Evolutionary conservation across 2,888 invertebrate species (phyloP).

Genomic region (Tetrapedia diversipes): DNA sequence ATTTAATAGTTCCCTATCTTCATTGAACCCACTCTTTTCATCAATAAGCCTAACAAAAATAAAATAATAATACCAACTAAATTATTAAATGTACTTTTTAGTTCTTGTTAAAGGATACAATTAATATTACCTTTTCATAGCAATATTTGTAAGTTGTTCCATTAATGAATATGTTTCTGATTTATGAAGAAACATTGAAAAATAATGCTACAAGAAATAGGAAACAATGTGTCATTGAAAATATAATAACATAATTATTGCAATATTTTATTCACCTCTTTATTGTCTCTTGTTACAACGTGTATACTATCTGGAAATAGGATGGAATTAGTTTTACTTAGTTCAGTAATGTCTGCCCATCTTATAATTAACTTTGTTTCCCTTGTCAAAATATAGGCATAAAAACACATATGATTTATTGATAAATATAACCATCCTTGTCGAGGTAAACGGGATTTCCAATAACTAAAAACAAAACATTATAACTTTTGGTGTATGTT

Average conservation of each 20-base stretch:
- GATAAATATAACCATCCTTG: conserved; percentile 99
- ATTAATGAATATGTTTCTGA: conserved; percentile 95
- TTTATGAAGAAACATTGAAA: conserved; percentile 95
- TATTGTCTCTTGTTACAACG: conserved; percentile 92
- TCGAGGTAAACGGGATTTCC: conserved; percentile 96
- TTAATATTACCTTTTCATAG: conserved; percentile 91
- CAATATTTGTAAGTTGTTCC: conserved; percentile 97
- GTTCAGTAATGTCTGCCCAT: conserved; percentile 94
- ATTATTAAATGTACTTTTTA: background rate
- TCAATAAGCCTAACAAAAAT: conserved; percentile 90
- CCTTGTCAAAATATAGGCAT: conserved; percentile 95
- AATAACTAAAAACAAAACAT: conserved; percentile 88
- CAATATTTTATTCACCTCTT: conserved; percentile 81
- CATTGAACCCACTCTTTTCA: conserved; percentile 95
- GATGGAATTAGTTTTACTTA: conserved; percentile 90
- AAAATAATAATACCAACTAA: conserved; percentile 20
- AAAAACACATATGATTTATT: conserved; percentile 97
- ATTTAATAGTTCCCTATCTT: conserved; percentile 92
- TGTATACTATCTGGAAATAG: conserved; percentile 94
- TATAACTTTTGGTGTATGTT: background rate
- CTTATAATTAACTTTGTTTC: conserved; percentile 94
- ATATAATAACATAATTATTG: background rate
- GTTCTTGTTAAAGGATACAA: background rate
- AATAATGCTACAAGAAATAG: conserved; percentile 87
- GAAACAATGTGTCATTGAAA: background rate